Conservation (phyloP, 2,113 vertebrate genomes). For the Oryzias javanicus region DNA sequence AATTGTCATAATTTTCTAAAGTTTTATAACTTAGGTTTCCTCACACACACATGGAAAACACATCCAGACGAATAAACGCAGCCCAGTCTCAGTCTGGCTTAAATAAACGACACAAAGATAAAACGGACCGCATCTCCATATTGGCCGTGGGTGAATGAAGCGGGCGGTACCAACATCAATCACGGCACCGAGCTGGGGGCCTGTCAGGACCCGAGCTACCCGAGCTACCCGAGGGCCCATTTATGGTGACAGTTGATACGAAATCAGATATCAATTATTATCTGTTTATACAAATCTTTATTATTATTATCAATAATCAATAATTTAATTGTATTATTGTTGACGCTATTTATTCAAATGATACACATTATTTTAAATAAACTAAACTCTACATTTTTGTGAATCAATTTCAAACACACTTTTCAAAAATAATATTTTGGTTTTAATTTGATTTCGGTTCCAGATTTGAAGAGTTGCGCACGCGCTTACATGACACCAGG, state of each 20-base stretch:
- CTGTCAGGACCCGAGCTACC: slow-evolving; percentile 20
- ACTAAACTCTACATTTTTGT: too few species aligned
- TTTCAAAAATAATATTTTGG: too few species aligned
- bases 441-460: neutral
- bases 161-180: slow-evolving; percentile 35
- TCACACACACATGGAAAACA: neutral
- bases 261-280: neutral
- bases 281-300: neutral
- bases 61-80: slow-evolving; percentile 8
- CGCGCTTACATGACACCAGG: neutral
- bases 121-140: slow-evolving; percentile 2
- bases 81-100: too few species aligned
- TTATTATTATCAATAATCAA: neutral
- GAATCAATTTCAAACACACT: too few species aligned
- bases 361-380: neutral
- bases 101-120: slow-evolving; percentile 4
- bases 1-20: neutral
- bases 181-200: slow-evolving; percentile 24
- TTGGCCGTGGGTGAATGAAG: slow-evolving; percentile 3
- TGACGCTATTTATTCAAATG: neutral
- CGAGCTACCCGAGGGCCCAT: slow-evolving; percentile 36
- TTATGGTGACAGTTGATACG: slow-evolving; percentile 18
- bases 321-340: neutral
- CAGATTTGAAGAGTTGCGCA: neutral
- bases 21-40: too few species aligned